A percentile compares a stretch with the other conserved stretches of the same genome.
phyloP scores from a whole-genome alignment of 2,113 vertebrate genomes.

The Atherinomorus stipes region DNA sequence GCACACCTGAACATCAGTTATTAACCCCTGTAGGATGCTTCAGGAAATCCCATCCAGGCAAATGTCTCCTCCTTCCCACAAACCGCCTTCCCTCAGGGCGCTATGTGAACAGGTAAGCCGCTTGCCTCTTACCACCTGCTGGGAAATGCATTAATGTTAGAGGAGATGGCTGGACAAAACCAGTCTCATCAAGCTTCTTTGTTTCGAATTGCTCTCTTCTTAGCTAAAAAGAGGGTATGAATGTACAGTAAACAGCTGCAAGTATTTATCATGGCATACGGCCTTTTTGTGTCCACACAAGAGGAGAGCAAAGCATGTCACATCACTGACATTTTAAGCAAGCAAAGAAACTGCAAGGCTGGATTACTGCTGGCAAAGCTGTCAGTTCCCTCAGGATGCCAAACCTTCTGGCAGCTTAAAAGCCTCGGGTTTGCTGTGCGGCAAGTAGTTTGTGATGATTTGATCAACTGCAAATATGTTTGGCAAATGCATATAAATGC shows the following conservation, averaged over 20 bases:
- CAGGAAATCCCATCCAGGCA: slow-evolving; percentile 61
- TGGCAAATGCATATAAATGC: slow-evolving; percentile 7
- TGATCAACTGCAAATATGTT: slow-evolving; percentile 19
- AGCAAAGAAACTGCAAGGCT: background rate
- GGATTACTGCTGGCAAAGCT: slow-evolving; percentile 16
- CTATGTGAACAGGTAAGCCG: slow-evolving; percentile 47
- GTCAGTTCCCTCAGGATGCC: background rate
- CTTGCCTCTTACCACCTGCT: slow-evolving; percentile 29
- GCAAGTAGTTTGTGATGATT: slow-evolving; percentile 31
- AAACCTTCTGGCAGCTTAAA: background rate
- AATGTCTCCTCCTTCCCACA: slow-evolving; percentile 49
- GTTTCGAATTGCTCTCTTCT: slow-evolving; percentile 6
- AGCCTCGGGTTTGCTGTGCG: slow-evolving; percentile 3
- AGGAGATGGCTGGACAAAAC: slow-evolving; percentile 36
- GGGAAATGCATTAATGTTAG: slow-evolving; percentile 40
- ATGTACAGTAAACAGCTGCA: slow-evolving; percentile 1
- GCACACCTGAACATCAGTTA: slow-evolving; percentile 66
- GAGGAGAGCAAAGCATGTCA: background rate
- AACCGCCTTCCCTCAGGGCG: slow-evolving; percentile 41
- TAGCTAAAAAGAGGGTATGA: slow-evolving; percentile 6
- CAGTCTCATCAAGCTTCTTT: slow-evolving; percentile 17
- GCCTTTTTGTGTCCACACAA: background rate
- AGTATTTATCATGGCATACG: background rate
- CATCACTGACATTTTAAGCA: slow-evolving; percentile 8
- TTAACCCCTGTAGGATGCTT: slow-evolving; percentile 46